phyloP scores from a whole-genome alignment of 2,888 invertebrate genomes.

The Apeira syringaria region DNA sequence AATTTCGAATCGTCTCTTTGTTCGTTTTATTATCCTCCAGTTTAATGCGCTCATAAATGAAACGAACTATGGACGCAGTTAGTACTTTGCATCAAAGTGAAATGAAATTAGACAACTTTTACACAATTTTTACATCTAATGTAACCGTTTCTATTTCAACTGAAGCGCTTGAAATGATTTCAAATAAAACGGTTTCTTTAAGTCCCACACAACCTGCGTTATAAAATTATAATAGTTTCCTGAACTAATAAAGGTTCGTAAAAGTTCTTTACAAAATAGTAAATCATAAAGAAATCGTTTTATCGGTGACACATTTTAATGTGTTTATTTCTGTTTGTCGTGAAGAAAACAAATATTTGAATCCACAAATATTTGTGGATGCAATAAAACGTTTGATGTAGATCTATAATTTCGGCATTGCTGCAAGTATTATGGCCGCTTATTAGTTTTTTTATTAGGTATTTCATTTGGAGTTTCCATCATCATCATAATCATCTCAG shows the following conservation, averaged over 20 bases:
- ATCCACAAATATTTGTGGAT: conserved; percentile 9
- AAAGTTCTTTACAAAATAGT: conserved; percentile 30
- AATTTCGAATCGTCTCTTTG: conserved; percentile 11
- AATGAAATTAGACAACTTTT: conserved; percentile 8
- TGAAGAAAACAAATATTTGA: conserved; percentile 9
- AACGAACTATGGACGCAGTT: neutral
- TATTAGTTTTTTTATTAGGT: too few species aligned
- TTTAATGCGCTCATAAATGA: conserved; percentile 9
- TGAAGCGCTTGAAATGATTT: conserved; percentile 27
- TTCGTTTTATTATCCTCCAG: conserved; percentile 11
- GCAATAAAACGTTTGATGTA: too few species aligned
- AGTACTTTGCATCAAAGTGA: conserved; percentile 11
- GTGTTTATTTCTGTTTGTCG: conserved; percentile 25
- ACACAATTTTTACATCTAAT: conserved; percentile 13
- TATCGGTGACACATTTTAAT: conserved; percentile 24
- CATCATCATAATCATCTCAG: too few species aligned
- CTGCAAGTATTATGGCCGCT: too few species aligned
- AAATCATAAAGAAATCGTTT: conserved; percentile 38
- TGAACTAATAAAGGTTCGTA: conserved; percentile 40
- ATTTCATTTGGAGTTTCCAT: neutral
- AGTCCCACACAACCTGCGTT: conserved; percentile 28
- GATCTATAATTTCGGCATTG: neutral
- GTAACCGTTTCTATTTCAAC: conserved; percentile 11
- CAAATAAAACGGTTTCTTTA: conserved; percentile 30
- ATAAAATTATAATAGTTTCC: conserved; percentile 39